Percentiles rank a stretch among this genome's conserved stretches.
These are phyloP conservation scores for Drosophila sucinea DNA, from an alignment of 1,140 invertebrate genomes.

Conservation along the genomic window DNA sequence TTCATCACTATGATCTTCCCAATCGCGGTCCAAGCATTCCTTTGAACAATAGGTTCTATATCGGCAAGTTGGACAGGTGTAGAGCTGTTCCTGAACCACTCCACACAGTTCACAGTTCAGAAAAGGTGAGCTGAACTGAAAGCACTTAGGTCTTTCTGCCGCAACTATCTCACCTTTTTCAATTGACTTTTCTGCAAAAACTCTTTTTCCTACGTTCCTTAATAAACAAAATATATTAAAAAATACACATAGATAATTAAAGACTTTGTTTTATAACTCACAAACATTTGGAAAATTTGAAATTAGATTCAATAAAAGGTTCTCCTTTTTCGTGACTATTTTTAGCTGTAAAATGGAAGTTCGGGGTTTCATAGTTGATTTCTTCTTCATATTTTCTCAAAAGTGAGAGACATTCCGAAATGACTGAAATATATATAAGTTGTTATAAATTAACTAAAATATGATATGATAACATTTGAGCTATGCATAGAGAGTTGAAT, in stretches of 20 bases:
- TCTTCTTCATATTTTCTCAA: slow-evolving; percentile 33
- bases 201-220: background rate
- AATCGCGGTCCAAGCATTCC: slow-evolving; percentile 35
- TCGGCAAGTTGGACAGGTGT: slow-evolving; percentile 48
- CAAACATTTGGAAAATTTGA: slow-evolving; percentile 31
- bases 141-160: slow-evolving; percentile 13
- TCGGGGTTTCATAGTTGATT: slow-evolving; percentile 24
- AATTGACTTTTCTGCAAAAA: slow-evolving; percentile 21
- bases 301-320: slow-evolving; percentile 17
- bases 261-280: slow-evolving; percentile 9
- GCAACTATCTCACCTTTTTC: slow-evolving; percentile 33
- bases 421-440: slow-evolving; percentile 21
- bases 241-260: background rate
- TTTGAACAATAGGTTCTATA: slow-evolving; percentile 47
- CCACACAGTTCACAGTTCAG: slow-evolving; percentile 48
- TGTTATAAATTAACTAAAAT: background rate
- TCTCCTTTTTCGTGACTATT: background rate
- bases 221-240: background rate
- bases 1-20: slow-evolving; percentile 27
- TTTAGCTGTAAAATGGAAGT: slow-evolving; percentile 24
- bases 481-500: background rate
- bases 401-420: background rate
- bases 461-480: background rate
- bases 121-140: slow-evolving; percentile 48
- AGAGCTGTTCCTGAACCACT: slow-evolving; percentile 39